These are phyloP conservation scores for Geopemphigus sp. DNA, from an alignment of 1,140 invertebrate genomes.

Conservation along the genomic window DNA sequence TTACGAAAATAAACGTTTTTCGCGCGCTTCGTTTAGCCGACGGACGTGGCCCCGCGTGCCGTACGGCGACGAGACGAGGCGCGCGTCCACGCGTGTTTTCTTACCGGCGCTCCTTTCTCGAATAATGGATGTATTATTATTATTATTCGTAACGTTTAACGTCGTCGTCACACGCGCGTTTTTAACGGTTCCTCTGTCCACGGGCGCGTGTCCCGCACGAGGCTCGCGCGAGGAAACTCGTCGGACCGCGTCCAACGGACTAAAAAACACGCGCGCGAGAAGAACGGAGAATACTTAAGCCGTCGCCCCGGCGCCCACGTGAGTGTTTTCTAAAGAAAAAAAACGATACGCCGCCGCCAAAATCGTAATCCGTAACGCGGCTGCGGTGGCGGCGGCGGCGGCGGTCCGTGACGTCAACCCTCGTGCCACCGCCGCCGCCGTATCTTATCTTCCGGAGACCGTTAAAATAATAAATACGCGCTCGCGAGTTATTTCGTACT, in stretches of 20 bases:
- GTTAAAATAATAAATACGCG: constrained; percentile 44
- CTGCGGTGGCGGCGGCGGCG: constrained; percentile 18
- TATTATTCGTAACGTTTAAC: no score
- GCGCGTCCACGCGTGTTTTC: no score
- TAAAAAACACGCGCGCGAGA: not conserved
- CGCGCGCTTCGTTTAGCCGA: no score
- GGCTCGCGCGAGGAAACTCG: constrained; percentile 11
- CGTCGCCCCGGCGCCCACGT: not conserved
- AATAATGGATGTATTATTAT: no score
- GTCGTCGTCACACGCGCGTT: no score
- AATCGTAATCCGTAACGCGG: constrained; percentile 12
- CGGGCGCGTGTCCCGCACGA: constrained; percentile 38
- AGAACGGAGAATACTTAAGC: not conserved
- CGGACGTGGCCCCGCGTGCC: no score
- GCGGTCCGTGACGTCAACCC: constrained; percentile 44
- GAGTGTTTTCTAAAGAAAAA: constrained; percentile 9
- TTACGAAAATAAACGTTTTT: no score
- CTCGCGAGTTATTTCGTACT: not conserved
- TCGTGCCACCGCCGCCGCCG: not conserved
- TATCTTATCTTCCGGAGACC: constrained; percentile 48
- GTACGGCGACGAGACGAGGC: no score
- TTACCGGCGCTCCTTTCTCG: no score
- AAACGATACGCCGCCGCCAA: not conserved
- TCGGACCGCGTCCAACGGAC: not conserved
- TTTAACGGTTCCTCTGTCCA: constrained; percentile 39